phyloP scores from a whole-genome alignment of 2,888 invertebrate genomes.

The Galeopsomyia nigrocyanea region DNA sequence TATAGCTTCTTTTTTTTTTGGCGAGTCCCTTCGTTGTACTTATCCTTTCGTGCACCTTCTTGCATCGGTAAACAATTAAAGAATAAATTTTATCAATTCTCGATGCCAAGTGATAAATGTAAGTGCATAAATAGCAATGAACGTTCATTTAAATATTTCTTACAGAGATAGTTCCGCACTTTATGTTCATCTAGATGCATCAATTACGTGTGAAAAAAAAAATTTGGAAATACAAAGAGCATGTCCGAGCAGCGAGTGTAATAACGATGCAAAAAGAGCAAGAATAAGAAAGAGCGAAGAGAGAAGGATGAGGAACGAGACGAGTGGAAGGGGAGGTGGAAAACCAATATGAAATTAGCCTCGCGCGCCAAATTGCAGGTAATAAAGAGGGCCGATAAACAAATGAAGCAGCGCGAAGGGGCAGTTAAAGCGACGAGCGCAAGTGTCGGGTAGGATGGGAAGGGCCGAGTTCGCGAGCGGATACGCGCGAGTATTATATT shows the following conservation, averaged over 20 bases:
- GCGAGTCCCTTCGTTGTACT: too few species aligned
- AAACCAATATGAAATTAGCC: conserved; percentile 66
- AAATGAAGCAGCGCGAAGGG: conserved; percentile 62
- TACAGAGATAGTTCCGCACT: conserved; percentile 21
- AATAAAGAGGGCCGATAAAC: conserved; percentile 66
- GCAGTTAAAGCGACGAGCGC: neutral
- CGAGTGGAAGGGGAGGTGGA: conserved; percentile 51
- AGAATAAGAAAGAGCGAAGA: neutral
- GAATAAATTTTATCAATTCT: too few species aligned
- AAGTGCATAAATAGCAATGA: conserved; percentile 5
- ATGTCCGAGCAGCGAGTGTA: neutral
- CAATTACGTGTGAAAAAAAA: conserved; percentile 22
- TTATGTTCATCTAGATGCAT: conserved; percentile 15
- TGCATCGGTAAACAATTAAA: too few species aligned
- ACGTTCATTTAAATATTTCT: conserved; percentile 22
- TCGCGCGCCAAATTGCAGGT: conserved; percentile 65
- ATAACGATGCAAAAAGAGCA: neutral
- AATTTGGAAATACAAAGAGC: neutral
- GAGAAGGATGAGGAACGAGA: neutral
- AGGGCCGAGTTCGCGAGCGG: neutral
- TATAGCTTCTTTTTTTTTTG: too few species aligned
- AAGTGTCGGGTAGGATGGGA: neutral
- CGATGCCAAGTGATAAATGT: too few species aligned
- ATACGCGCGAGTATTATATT: neutral
- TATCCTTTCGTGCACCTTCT: too few species aligned